Conservation (phyloP, 2,113 vertebrate species). For the Gymnogyps californianus region DNA sequence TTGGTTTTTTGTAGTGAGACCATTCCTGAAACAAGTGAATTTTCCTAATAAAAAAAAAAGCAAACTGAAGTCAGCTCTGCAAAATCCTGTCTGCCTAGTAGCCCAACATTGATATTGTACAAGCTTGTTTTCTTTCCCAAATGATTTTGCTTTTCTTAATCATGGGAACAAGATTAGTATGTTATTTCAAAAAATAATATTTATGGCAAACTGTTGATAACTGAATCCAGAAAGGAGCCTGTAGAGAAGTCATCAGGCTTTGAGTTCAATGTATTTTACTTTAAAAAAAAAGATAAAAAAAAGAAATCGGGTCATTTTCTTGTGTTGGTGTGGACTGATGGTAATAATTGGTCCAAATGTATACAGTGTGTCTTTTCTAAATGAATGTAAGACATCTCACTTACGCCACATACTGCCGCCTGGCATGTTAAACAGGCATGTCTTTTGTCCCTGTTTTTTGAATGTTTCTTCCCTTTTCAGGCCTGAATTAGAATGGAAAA, state of each 20-base stretch:
- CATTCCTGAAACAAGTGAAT: not conserved
- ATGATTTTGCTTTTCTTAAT: not conserved
- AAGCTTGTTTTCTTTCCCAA: not conserved
- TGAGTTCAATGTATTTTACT: not conserved
- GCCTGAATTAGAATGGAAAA: not conserved
- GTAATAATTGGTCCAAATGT: not conserved
- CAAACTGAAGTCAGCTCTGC: not conserved
- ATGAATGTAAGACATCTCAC: too few relatives aligned
- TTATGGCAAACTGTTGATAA: not conserved
- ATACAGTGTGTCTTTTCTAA: not conserved
- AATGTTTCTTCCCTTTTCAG: not conserved
- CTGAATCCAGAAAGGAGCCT: not conserved
- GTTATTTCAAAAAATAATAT: not conserved
- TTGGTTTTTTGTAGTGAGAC: not conserved
- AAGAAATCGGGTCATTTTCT: not conserved
- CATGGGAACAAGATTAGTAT: not conserved
- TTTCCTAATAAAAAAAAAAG: not conserved
- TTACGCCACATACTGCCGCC: accelerated
- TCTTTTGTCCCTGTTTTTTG: not conserved
- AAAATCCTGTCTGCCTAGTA: not conserved
- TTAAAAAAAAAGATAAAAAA: not conserved
- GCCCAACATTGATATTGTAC: accelerated
- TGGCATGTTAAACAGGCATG: not conserved
- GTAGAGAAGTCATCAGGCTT: not conserved
- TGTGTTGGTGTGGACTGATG: not conserved